A percentile compares a stretch with the other conserved stretches of the same genome.
Conservation (phyloP, 2,797 vertebrate species). For the Pyrocephalus nanus region DNA sequence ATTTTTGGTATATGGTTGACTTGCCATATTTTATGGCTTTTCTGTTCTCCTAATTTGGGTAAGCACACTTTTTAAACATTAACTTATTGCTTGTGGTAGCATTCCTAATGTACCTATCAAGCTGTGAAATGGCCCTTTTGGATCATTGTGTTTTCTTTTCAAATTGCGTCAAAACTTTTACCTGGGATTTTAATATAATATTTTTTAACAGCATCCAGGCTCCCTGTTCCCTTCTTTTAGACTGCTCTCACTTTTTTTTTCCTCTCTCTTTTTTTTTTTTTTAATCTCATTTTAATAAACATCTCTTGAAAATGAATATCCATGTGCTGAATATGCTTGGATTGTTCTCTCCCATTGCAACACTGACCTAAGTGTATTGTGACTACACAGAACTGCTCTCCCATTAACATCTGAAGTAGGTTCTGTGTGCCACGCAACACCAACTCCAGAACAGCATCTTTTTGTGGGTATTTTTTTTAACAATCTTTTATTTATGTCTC, state of each 20-base stretch:
- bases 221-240: background rate
- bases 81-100: background rate
- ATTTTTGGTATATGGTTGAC: background rate
- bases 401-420: background rate
- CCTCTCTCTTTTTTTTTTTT: rapidly evolving
- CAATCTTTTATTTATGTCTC: background rate
- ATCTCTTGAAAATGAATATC: background rate
- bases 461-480: background rate
- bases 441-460: background rate
- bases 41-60: background rate
- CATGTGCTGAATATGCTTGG: background rate
- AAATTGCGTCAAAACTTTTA: background rate
- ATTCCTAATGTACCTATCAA: background rate
- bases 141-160: background rate
- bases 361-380: background rate
- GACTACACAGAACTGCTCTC: background rate
- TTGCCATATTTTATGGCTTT: background rate
- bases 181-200: background rate
- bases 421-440: background rate
- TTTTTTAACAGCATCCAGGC: background rate
- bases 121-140: background rate
- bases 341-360: background rate
- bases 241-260: background rate
- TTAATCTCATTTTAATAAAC: background rate
- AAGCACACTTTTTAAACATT: background rate